Evolutionary conservation across 2,797 vertebrate genomes (phyloP), one percentile per base, ranked within the genome.

Genomic region (Anguilla pacifica): DNA sequence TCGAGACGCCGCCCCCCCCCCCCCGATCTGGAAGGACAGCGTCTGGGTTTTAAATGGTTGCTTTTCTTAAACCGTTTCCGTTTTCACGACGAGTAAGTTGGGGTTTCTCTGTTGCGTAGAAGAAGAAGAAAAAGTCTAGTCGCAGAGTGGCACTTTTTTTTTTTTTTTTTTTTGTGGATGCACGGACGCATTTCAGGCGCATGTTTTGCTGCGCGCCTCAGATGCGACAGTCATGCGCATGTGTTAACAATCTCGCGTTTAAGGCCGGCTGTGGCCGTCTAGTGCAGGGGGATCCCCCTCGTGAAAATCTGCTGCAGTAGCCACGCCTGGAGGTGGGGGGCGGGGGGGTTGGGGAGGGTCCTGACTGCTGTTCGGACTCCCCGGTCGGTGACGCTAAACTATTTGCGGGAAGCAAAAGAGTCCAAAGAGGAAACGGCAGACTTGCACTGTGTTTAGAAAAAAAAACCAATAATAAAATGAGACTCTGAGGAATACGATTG

Each of bases 41-140:
- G 89, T 91, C 91, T 87, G 87, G 87, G 4, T 89, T 87, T 92
- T 90, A 93, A 91, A 88, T 91, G 87, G 91, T 28, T 43, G 11
- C 35, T 53, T 82, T 22, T 61, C 79, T 91, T 81, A 89, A 92
- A 91, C 88, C 88, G 88, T 90, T 85, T 87, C 64, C 95, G 90
- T 94, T 92, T 95, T 94, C 57, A 3, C 57, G 2, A 3, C 57
- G 2, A 61, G 95, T 96, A 96, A 96, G 96, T 96, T 96, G 96
- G 96, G 96, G 96, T 96, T 92, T 93, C 94, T 96, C 94, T 94
- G 93, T 95, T 94, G 94, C 95, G 92, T 93, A 94, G 95, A 51
- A 4, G 49, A 4, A 51, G 91, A 6, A 90, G 86, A 31, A 31
- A 35, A 35, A 35, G 92, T 87, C 83, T 88, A 91, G 96, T 94